Base-by-base conservation (phyloP, 2,888 invertebrate species). In the Pyrrhosoma nymphula region DNA sequence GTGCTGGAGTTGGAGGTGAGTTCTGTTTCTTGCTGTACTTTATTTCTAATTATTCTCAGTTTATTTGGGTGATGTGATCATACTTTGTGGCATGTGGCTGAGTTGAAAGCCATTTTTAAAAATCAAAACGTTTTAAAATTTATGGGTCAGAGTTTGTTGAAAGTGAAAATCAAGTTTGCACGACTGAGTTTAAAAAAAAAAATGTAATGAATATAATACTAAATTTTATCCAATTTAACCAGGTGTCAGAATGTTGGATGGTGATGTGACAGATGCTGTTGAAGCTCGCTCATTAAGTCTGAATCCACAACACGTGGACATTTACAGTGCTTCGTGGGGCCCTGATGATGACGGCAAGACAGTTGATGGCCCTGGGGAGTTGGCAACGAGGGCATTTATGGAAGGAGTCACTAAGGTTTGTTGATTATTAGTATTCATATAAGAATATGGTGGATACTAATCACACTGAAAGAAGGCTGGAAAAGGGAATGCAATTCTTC, bases 301-400 rank as follows among this genome's bases (percentile, higher is more conserved):
- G 95, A 99, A 99, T 97, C 99, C 99, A 55, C 99, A 99, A 96
- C 99, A 99, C 97, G 99, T 99, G 96, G 99, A 99, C 97, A 99
- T 99, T 96, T 99, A 99, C 97, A 99, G 99, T 96, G 99, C 99
- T 14, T 99, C 99, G 20, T 99, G 99, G 99, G 99, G 99, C 1
- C 99, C 99, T 0, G 99, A 99, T 96, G 99, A 99, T 97, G 99
- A 99, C 96, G 99, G 99, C 0, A 99, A 99, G 97, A 99, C 99
- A 0, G 99, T 99, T 0, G 99, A 99, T 96, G 99, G 99, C 0
- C 99, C 99, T 0, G 99, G 99, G 0, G 99, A 99, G 96, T 97
- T 99, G 88, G 99, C 99, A 0, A 98, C 98, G 0, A 98, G 99
- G 96, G 99, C 99, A 8, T 99, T 99, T 96, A 98, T 99, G 96